Conservation (phyloP, 2,113 vertebrate genomes). For the Synchiropus splendidus region DNA sequence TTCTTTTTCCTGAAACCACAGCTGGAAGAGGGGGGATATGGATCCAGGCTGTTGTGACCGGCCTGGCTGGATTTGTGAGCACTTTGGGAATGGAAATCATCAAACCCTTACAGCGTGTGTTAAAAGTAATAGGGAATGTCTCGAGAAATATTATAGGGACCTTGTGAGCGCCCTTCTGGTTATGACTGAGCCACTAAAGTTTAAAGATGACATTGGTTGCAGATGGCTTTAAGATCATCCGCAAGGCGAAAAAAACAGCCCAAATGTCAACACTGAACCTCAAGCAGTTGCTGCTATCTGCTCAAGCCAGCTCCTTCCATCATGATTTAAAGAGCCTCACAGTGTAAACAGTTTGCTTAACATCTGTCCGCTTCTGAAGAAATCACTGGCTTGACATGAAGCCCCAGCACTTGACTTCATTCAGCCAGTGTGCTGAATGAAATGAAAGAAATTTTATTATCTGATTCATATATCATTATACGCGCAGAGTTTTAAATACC, state of each 20-base stretch:
- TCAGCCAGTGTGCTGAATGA: too few relatives aligned
- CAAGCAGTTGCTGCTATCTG: conserved; percentile 30
- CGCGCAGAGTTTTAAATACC: too few relatives aligned
- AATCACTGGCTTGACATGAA: conserved; percentile 20
- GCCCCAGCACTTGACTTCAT: conserved; percentile 16
- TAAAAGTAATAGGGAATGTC: too few relatives aligned
- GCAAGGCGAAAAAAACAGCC: neutral
- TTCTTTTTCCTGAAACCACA: too few relatives aligned
- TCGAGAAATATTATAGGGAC: too few relatives aligned
- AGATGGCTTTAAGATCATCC: conserved; percentile 19
- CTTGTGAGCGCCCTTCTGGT: neutral
- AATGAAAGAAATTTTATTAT: too few relatives aligned
- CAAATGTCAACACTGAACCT: conserved; percentile 1
- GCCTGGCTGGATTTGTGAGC: too few relatives aligned
- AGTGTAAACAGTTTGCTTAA: conserved; percentile 44
- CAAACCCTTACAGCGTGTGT: too few relatives aligned
- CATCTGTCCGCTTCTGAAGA: conserved; percentile 44
- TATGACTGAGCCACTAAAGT: neutral
- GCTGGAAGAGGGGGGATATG: too few relatives aligned
- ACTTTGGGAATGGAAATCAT: too few relatives aligned
- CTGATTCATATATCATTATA: too few relatives aligned
- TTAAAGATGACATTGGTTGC: conserved; percentile 22
- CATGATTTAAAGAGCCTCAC: conserved; percentile 20
- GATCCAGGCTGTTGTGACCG: too few relatives aligned
- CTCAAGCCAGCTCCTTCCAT: conserved; percentile 12